Evolutionary conservation across 2,888 invertebrate species (phyloP).

Genomic region (Pseudanteris insignis): DNA sequence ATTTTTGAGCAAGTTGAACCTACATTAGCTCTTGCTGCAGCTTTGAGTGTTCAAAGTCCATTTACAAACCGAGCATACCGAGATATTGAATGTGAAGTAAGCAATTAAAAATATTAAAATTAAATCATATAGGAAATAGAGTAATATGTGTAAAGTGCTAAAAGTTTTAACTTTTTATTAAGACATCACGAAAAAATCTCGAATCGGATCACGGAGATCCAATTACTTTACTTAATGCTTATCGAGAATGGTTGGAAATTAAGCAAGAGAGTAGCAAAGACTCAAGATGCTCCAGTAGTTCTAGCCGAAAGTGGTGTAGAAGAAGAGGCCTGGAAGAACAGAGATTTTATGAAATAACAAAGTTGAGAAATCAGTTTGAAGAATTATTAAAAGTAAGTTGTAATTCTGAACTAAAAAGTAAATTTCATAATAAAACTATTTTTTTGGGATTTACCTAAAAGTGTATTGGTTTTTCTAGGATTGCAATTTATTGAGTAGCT

Average conservation of each 20-base stretch:
- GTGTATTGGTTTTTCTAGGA: conserved; percentile 68
- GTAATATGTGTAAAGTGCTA: too few relatives aligned
- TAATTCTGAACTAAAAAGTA: background rate
- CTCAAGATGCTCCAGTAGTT: conserved; percentile 53
- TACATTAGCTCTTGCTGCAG: conserved; percentile 88
- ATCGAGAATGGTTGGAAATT: conserved; percentile 87
- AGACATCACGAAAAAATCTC: conserved; percentile 79
- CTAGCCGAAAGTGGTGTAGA: conserved; percentile 82
- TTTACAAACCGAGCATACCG: conserved; percentile 89
- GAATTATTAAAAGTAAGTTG: conserved; percentile 81
- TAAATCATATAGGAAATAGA: too few relatives aligned
- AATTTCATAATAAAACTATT: background rate
- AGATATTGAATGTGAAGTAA: conserved; percentile 83
- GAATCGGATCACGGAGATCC: conserved; percentile 97
- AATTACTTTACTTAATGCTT: conserved; percentile 85
- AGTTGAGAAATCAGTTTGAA: conserved; percentile 88
- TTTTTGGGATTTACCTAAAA: background rate
- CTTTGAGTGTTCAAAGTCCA: conserved; percentile 92
- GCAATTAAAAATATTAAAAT: too few relatives aligned
- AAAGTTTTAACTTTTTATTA: too few relatives aligned
- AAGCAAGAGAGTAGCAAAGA: conserved; percentile 70
- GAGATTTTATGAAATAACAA: conserved; percentile 94
- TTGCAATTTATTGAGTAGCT: conserved; percentile 71
- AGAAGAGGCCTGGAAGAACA: conserved; percentile 95
- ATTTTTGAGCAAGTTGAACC: conserved; percentile 89